Conservation (phyloP, 1,140 invertebrate genomes). For the Atopsyche davidsoni region DNA sequence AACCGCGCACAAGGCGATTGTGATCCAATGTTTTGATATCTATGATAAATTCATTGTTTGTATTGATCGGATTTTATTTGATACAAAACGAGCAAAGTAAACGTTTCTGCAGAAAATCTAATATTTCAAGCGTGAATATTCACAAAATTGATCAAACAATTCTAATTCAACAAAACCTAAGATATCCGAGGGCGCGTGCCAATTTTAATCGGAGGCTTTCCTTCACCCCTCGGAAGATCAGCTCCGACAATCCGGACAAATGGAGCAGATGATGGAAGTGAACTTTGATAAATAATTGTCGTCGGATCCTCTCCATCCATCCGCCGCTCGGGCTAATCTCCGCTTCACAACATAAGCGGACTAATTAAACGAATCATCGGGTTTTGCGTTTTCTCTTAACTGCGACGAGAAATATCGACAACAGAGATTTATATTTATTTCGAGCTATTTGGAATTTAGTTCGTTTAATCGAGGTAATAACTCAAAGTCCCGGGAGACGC, state of each 20-base stretch:
- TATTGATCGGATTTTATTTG: no score
- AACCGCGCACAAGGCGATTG: no score
- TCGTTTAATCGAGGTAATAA: constrained; percentile 28
- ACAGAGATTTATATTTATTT: constrained; percentile 28
- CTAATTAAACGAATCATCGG: constrained; percentile 32
- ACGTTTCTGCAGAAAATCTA: no score
- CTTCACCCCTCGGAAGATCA: not conserved
- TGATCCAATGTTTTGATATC: no score
- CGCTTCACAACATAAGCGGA: constrained; percentile 24
- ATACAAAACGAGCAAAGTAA: no score
- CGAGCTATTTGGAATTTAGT: constrained; percentile 29
- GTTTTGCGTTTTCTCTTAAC: constrained; percentile 20
- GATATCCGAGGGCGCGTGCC: no score
- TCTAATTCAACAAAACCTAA: no score
- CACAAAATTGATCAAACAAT: no score
- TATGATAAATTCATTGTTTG: no score
- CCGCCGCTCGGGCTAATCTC: constrained; percentile 23
- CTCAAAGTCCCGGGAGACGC: constrained; percentile 26
- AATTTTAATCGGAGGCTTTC: not conserved
- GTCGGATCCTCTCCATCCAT: no score
- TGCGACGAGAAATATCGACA: constrained; percentile 23
- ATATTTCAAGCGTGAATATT: no score
- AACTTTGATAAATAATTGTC: constrained; percentile 32
- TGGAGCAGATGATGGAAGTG: constrained; percentile 30
- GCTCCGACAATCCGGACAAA: constrained; percentile 21